Evolutionary conservation across 2,113 vertebrate genomes (phyloP), one percentile per base, ranked within the genome.

Genomic region (Catagonus wagneri): DNA sequence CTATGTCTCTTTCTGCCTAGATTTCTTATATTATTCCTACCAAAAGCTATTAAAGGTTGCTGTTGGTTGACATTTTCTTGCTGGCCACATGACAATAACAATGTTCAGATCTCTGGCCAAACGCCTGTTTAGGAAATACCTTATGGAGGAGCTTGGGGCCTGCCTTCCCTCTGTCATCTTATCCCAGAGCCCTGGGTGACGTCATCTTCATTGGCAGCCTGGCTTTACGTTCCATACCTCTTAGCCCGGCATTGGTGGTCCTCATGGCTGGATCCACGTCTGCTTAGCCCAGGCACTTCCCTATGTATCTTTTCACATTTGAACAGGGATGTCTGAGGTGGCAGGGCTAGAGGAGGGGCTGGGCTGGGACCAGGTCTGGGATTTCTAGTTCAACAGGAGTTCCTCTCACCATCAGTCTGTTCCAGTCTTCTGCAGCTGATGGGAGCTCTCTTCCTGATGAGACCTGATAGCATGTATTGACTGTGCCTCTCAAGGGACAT

Each of bases 71-170:
- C 83, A 19, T 92, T 97, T 83, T 93, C 94, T 60, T 90, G 83
- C 61, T 97, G 96, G 93, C 91, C 93, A 94, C 1, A 58, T n/a
- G 80, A 95, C 97, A 94, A 81, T 96, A 56, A 13, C 9, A 25
- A 79, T 66, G 17, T 89, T 27, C 54, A 80, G 23, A 83, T 66
- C 44, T 39, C 60, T 63, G 95, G 89, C 89, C 97, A 94, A 96
- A 87, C 94, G 84, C 86, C 83, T 94, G 94, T 54, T 87, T 80
- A 71, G 69, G 36, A 96, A 29, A 93, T 75, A 10, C 56, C 61
- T 92, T 83, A 12, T 89, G 32, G 25, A 54, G 83, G 52, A 4
- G 9, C 71, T 89, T 32, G 4, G 52, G 90, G 7, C 34, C 20
- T 15, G 87, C 83, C 29, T 89, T 91, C 34, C 80, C 36, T 63